Evolutionary conservation across 2,888 invertebrate genomes (phyloP).

Genomic region (Chymomyza fuscimana): DNA sequence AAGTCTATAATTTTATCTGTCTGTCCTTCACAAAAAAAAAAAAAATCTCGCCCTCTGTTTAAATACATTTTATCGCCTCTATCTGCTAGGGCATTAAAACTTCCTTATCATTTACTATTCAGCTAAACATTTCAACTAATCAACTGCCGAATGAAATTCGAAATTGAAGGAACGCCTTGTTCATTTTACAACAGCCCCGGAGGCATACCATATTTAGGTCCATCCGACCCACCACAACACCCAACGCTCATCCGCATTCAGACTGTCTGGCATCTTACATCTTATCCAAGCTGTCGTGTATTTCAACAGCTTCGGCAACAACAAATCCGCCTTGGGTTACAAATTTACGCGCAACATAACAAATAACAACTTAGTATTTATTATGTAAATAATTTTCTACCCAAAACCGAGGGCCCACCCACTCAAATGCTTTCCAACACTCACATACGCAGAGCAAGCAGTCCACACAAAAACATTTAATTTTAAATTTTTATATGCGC

Average conservation of each 20-base stretch:
- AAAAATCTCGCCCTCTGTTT: background rate
- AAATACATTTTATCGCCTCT: background rate
- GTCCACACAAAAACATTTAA: background rate
- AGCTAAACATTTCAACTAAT: background rate
- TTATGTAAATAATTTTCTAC: slow-evolving; percentile 67
- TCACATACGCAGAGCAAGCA: background rate
- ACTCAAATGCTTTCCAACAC: slow-evolving; percentile 7
- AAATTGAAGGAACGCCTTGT: slow-evolving; percentile 15
- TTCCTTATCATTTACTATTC: background rate
- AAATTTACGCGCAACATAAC: slow-evolving; percentile 57
- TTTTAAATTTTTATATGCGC: background rate
- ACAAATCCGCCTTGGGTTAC: slow-evolving; percentile 42
- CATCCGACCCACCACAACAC: background rate
- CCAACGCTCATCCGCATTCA: background rate
- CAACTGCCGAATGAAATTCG: background rate
- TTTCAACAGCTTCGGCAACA: background rate
- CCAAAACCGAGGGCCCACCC: slow-evolving; percentile 42
- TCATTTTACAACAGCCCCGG: slow-evolving; percentile 46
- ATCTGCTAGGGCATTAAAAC: background rate
- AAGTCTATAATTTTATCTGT: too few species aligned
- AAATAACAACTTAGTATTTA: slow-evolving; percentile 67
- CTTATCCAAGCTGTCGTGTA: background rate
- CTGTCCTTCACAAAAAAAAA: too few species aligned
- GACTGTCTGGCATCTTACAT: background rate
- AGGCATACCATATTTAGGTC: background rate